Evolutionary conservation across 2,113 vertebrate genomes (phyloP).

Genomic region (Spea bombifrons): DNA sequence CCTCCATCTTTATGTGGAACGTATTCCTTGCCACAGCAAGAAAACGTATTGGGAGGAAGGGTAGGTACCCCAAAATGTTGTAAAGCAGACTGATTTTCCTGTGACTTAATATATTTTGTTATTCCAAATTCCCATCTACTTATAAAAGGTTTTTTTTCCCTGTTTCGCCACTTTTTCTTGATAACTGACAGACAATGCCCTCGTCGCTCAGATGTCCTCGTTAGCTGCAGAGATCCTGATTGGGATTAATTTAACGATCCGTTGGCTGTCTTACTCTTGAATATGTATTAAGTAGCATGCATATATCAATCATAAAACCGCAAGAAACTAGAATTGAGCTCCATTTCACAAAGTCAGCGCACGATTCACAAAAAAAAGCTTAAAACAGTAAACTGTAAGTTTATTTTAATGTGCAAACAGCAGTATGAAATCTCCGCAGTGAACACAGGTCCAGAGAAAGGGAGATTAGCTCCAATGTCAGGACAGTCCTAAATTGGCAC

Average conservation of each 20-base stretch:
- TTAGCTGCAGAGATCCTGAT: conserved; percentile 21
- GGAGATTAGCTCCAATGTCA: no score
- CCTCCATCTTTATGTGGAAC: no score
- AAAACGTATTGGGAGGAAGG: no score
- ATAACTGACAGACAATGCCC: conserved; percentile 14
- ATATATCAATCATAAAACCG: conserved; percentile 27
- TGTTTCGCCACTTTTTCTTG: conserved; percentile 8
- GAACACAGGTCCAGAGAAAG: no score
- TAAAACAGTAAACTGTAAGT: no score
- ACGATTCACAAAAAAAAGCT: conserved; percentile 4
- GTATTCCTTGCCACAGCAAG: no score
- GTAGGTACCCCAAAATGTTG: no score
- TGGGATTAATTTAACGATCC: conserved; percentile 31
- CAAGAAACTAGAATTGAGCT: background rate
- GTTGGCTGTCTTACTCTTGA: conserved; percentile 16
- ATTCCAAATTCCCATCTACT: background rate
- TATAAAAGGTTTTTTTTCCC: background rate
- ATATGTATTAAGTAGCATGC: conserved; percentile 29
- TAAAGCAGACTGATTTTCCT: background rate
- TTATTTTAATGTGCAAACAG: no score
- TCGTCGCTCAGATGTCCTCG: conserved; percentile 5
- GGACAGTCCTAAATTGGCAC: no score
- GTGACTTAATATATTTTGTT: no score
- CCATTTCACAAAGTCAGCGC: conserved; percentile 23
- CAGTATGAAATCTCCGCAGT: no score